Evolutionary conservation across 2,888 invertebrate species (phyloP).

Genomic region (Catocala nupta): DNA sequence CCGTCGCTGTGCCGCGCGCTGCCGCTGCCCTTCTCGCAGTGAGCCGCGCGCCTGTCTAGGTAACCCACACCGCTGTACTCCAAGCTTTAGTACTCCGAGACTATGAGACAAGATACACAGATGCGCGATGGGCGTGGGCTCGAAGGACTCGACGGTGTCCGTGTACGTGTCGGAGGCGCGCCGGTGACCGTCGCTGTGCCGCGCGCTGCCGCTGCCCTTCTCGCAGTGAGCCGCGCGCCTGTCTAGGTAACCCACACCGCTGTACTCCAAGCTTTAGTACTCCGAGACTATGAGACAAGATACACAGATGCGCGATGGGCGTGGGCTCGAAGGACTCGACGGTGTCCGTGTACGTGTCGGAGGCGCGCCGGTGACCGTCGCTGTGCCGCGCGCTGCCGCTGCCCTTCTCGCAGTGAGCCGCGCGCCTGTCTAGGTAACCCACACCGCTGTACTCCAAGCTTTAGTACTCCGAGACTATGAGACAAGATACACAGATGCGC

Average conservation of each 20-base stretch:
- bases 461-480: too few species aligned
- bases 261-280: too few species aligned
- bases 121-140: slow-evolving; percentile 96
- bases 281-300: too few species aligned
- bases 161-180: slow-evolving; percentile 92
- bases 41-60: slow-evolving; percentile 43
- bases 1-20: slow-evolving; percentile 82
- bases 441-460: neutral
- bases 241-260: slow-evolving; percentile 7
- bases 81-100: too few species aligned
- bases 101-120: too few species aligned
- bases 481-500: too few species aligned
- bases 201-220: slow-evolving; percentile 68
- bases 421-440: slow-evolving; percentile 22
- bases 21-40: slow-evolving; percentile 59
- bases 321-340: slow-evolving; percentile 95
- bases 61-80: slow-evolving; percentile 3
- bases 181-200: slow-evolving; percentile 89
- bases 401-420: slow-evolving; percentile 52
- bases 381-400: slow-evolving; percentile 75
- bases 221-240: slow-evolving; percentile 45
- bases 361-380: slow-evolving; percentile 90
- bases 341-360: slow-evolving; percentile 93
- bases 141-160: slow-evolving; percentile 94
- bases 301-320: slow-evolving; percentile 89